Base-by-base conservation (phyloP, 2,797 vertebrate species). In the Sylvilagus floridanus region DNA sequence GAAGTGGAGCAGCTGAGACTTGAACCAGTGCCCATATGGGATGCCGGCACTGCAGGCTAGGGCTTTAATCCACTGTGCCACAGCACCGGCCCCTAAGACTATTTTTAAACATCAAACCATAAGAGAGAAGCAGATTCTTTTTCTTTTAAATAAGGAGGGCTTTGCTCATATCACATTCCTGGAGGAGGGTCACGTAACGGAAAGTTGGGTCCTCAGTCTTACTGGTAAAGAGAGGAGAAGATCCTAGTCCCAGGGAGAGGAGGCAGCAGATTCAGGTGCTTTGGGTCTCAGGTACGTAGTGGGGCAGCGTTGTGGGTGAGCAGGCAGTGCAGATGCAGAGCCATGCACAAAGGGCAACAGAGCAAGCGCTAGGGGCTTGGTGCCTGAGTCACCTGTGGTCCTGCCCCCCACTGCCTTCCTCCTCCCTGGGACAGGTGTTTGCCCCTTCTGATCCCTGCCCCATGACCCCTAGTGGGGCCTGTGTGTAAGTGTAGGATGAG, bases 131-230 rank as follows among this genome's bases (percentile, higher is more conserved):
- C 28, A 66, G n/a, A 35, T 78, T 32, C 5, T 88, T 78, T 77
- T 95, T 65, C 54, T 88, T 77, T 63, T 35, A 30, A 65, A n/a
- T 62, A 54, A 76, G 69, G 26, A 52, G 21, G 28, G 2, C 7
- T 92, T 92, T 93, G 50, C 77, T 76, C 54, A 22, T 52, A 84
- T 88, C 37, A 16, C 30, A 54, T 84, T 68, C 72, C 22, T 6
- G 60, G 57, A 91, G 81, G 32, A 88, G 30, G 22, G 54, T 69
- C 54, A 82, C 69, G 87, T 52, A 24, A 72, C 62, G 71, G 63
- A 71, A 75, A 62, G 69, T 47, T 47, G 42, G 8, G 42, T 47
- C 8, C 42, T 47, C 42, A 47, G 42, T 77, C 60, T 62, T 35
- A 28, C 30, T 52, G 30, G 54, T 76, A 42, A 71, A 72, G 14